Base-by-base conservation (phyloP, 1,140 invertebrate genomes). In the Macrobrachium nipponense region DNA sequence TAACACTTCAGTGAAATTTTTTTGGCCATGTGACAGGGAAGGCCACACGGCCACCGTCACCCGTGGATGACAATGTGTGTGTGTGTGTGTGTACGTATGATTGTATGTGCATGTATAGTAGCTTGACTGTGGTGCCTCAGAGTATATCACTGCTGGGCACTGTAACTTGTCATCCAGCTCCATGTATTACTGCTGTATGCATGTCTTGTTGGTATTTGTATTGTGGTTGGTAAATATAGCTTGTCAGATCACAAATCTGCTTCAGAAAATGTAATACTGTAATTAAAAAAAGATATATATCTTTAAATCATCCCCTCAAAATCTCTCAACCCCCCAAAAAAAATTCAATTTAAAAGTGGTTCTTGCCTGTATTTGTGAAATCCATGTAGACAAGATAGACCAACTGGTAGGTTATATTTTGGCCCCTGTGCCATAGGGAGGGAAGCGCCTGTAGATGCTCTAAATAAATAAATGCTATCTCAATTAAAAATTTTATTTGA, bases 371-470 rank as follows among this genome's bases (percentile, higher is more conserved):
- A 86, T 86, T 64, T 86, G 70, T 77, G 62, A 86, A 86, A 78
- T 86, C 66, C 83, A 86, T 81, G 80, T 87, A 87, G 85, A 73
- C 27, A 75, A 64, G 72, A 80, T 82, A 82, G 85, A 87, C 61
- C 70, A 80, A 76, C 78, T 87, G 70, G 79, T 87, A 78, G 80
- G 75, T 86, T 64, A 60, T 60, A 81, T 72, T 87, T 82, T 87
- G 85, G 85, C 85, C 85, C 58, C 68, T 15, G 85, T 87, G 85
- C 85, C 85, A 87, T 87, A 87, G 78, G 85, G 73, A 81, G 78
- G 85, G 80, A 87, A 76, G 85, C 81, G 85, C 85, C 85, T 87
- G 85, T 87, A 87, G 85, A 82, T 76, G 85, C 85, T 87, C 85
- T 87, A 87, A 87, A 87, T 87, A 87, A 87, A 87, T 51, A 8